Evolutionary conservation across 2,797 vertebrate species (phyloP).

Genomic region (Phataginus tricuspis): DNA sequence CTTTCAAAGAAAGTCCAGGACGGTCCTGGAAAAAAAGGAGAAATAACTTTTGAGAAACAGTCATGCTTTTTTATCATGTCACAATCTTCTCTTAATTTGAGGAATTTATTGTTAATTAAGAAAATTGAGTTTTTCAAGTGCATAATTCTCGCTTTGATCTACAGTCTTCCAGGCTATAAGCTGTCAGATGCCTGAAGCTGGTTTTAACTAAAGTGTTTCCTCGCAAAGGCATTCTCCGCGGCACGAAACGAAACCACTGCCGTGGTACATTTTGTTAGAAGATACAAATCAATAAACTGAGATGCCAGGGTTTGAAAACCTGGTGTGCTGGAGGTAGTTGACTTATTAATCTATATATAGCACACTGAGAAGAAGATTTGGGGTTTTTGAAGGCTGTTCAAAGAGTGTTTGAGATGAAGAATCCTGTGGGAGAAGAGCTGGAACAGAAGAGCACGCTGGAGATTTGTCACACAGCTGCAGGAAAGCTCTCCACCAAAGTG

Average conservation of each 20-base stretch:
- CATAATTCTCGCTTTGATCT: neutral
- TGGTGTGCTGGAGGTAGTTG: constrained; percentile 20
- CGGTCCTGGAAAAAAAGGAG: neutral
- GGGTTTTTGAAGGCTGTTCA: constrained; percentile 55
- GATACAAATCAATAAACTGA: constrained; percentile 63
- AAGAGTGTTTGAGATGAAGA: constrained; percentile 63
- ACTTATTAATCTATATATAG: constrained; percentile 58
- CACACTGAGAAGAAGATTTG: constrained; percentile 52
- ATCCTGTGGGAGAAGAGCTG: constrained; percentile 39
- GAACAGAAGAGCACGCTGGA: neutral
- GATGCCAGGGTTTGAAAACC: constrained; percentile 35
- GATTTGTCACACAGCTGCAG: constrained; percentile 9
- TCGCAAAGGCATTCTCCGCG: constrained; percentile 60
- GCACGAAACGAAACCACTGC: constrained; percentile 49
- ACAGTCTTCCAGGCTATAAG: constrained; percentile 37
- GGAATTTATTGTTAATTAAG: constrained; percentile 63
- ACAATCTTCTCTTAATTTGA: constrained; percentile 57
- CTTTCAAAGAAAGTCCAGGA: constrained; percentile 31
- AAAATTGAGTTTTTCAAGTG: constrained; percentile 32
- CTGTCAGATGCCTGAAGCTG: constrained; percentile 46
- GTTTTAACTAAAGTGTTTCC: constrained; percentile 60
- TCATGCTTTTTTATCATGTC: constrained; percentile 38
- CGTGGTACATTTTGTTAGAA: constrained; percentile 58
- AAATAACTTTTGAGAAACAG: constrained; percentile 46
- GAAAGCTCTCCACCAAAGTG: constrained; percentile 59